phyloP scores from a whole-genome alignment of 1,140 invertebrate genomes.

The Heliothis subflexa region DNA sequence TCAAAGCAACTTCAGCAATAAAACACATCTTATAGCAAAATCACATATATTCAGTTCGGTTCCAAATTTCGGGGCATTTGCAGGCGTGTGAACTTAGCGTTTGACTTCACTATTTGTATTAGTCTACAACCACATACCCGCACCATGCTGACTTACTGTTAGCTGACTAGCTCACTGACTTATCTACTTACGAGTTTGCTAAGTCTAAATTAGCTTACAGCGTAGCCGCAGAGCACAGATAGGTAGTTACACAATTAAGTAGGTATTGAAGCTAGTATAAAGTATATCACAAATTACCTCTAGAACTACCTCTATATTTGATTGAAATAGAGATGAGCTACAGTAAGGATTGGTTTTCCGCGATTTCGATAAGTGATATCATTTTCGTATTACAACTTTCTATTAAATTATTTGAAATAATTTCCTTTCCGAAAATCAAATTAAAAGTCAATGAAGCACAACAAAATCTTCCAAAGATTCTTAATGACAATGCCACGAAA shows the following conservation, averaged over 20 bases:
- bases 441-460: neutral
- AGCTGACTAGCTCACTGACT: conserved; percentile 40
- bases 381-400: no score
- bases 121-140: conserved; percentile 24
- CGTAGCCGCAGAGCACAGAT: conserved; percentile 10
- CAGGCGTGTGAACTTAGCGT: neutral
- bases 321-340: neutral
- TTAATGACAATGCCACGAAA: conserved; percentile 40
- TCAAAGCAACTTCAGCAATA: neutral
- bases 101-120: conserved; percentile 43
- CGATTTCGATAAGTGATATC: no score
- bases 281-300: no score
- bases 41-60: neutral
- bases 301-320: neutral
- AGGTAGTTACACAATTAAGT: conserved; percentile 26
- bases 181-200: conserved; percentile 35
- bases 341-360: no score
- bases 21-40: neutral
- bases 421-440: neutral
- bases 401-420: neutral
- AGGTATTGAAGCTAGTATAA: neutral
- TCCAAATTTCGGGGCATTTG: conserved; percentile 18
- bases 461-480: neutral
- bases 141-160: conserved; percentile 34
- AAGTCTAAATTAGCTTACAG: conserved; percentile 41